Conservation (phyloP, 2,888 invertebrate species). For the Microplitis deprimator region DNA sequence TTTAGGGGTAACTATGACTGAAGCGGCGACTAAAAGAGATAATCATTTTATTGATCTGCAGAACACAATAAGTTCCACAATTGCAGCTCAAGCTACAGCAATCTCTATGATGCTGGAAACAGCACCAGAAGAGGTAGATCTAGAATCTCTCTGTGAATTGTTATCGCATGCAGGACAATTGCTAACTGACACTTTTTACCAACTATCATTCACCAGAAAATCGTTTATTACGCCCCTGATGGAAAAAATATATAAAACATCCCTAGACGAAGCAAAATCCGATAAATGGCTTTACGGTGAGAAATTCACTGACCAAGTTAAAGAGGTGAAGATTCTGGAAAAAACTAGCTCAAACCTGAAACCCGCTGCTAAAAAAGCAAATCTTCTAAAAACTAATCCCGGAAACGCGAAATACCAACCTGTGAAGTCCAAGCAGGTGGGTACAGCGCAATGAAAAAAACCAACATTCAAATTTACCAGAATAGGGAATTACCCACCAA, state of each 20-base stretch:
- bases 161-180: slow-evolving; percentile 4
- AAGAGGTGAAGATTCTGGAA: not conserved
- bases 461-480: not conserved
- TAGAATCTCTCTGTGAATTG: not conserved
- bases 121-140: not conserved
- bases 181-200: not conserved
- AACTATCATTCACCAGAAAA: not conserved
- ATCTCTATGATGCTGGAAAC: not conserved
- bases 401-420: not conserved
- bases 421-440: slow-evolving; percentile 4
- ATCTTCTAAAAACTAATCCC: not conserved
- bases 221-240: not conserved
- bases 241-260: not conserved
- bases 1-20: slow-evolving; percentile 1
- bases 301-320: not conserved
- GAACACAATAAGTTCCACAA: not conserved
- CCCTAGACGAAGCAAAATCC: not conserved
- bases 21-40: not conserved
- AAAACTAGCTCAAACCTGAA: not conserved
- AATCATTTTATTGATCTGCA: slow-evolving; percentile 1
- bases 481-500: not conserved
- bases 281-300: not conserved
- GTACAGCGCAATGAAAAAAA: not conserved
- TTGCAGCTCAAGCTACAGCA: not conserved
- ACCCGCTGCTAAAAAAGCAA: not conserved